A percentile compares a stretch with the other conserved stretches of the same genome.
Evolutionary conservation across 1,140 invertebrate species (phyloP).

Genomic region (Anadara kagoshimensis): DNA sequence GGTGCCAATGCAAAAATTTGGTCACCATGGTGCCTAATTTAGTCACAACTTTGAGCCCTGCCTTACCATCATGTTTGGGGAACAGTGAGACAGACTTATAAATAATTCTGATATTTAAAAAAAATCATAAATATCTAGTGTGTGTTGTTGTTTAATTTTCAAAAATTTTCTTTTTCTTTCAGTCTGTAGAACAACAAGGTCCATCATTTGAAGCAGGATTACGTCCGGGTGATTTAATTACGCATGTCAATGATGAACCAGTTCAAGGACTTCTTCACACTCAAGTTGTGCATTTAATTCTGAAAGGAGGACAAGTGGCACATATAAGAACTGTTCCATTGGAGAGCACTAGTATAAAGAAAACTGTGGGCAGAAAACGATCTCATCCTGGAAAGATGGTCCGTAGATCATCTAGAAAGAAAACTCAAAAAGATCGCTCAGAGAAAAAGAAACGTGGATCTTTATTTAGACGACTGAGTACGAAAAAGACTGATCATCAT

Average conservation of each 20-base stretch:
- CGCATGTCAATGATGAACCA: slow-evolving; percentile 95
- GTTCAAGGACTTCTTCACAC: slow-evolving; percentile 96
- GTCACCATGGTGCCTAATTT: no score
- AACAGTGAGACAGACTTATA: no score
- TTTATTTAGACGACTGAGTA: slow-evolving; percentile 91
- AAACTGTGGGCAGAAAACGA: slow-evolving; percentile 79
- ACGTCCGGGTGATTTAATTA: slow-evolving; percentile 94
- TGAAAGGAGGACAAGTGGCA: slow-evolving; percentile 91
- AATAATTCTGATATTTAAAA: no score
- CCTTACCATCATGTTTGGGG: neutral
- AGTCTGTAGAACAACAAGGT: slow-evolving; percentile 94
- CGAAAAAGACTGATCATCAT: slow-evolving; percentile 83
- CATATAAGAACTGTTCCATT: slow-evolving; percentile 93
- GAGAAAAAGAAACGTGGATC: slow-evolving; percentile 92
- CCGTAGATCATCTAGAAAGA: slow-evolving; percentile 74
- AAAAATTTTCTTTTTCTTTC: slow-evolving; percentile 59
- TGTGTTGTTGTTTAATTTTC: slow-evolving; percentile 2
- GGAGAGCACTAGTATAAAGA: slow-evolving; percentile 93
- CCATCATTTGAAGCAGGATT: slow-evolving; percentile 97
- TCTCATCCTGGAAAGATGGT: slow-evolving; percentile 83
- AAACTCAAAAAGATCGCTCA: slow-evolving; percentile 72
- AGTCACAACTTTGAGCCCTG: no score
- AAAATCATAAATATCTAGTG: neutral
- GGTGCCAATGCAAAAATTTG: no score
- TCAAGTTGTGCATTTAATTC: slow-evolving; percentile 88